Evolutionary conservation across 2,797 vertebrate species (phyloP).

Genomic region (Eutrigla gurnardus): DNA sequence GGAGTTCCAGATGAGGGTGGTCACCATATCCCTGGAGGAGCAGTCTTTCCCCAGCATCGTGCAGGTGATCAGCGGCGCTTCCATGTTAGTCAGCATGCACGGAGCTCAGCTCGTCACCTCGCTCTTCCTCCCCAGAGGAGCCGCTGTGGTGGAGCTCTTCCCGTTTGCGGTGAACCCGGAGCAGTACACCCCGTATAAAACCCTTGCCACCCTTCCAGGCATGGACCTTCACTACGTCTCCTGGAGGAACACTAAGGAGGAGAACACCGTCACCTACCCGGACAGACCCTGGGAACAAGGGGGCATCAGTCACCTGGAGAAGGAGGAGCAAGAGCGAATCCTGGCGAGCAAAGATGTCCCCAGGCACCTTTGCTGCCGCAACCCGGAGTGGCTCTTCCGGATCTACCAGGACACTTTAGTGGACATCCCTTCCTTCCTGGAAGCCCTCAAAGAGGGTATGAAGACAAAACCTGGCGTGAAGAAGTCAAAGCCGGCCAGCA

Average conservation of each 20-base stretch:
- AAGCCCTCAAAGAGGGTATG: slow-evolving; percentile 85
- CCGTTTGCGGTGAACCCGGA: slow-evolving; percentile 96
- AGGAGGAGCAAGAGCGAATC: slow-evolving; percentile 91
- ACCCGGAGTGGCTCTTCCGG: slow-evolving; percentile 97
- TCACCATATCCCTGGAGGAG: slow-evolving; percentile 94
- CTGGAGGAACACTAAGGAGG: slow-evolving; percentile 90
- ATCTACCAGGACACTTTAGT: slow-evolving; percentile 98
- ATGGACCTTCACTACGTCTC: slow-evolving; percentile 98
- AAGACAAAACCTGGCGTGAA: slow-evolving; percentile 86
- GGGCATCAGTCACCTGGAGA: slow-evolving; percentile 92
- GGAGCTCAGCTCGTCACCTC: slow-evolving; percentile 95
- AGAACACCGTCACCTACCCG: slow-evolving; percentile 90
- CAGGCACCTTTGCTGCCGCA: slow-evolving; percentile 94
- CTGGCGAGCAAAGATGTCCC: slow-evolving; percentile 91
- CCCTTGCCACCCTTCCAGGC: slow-evolving; percentile 91
- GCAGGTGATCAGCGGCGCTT: slow-evolving; percentile 89
- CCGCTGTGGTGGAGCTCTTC: slow-evolving; percentile 93
- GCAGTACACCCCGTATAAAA: slow-evolving; percentile 97
- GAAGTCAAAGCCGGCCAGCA: slow-evolving; percentile 85
- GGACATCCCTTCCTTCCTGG: slow-evolving; percentile 91
- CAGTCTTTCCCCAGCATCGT: slow-evolving; percentile 90
- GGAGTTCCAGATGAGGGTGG: slow-evolving; percentile 96
- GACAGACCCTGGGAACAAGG: slow-evolving; percentile 97
- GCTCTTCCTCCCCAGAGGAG: slow-evolving; percentile 94
- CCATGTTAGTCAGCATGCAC: slow-evolving; percentile 97